Percentiles rank a stretch among this genome's conserved stretches.
Evolutionary conservation across 2,888 invertebrate species (phyloP).

Genomic region (Mesopsocus fuscifrons): DNA sequence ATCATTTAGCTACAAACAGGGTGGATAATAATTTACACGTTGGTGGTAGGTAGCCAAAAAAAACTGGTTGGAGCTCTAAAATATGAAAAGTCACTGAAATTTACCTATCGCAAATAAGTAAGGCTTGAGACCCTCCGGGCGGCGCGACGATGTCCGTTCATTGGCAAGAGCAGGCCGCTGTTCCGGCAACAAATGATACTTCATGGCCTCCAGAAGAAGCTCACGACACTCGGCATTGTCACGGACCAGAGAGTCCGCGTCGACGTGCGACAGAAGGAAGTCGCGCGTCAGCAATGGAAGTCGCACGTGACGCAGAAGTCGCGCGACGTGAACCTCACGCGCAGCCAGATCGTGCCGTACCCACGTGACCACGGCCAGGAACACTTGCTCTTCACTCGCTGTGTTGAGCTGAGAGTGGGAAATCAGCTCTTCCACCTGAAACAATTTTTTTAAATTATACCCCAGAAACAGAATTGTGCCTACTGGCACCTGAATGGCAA

Average conservation of each 20-base stretch:
- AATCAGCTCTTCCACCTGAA: constrained; percentile 40
- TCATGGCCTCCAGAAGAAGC: constrained; percentile 45
- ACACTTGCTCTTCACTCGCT: constrained; percentile 45
- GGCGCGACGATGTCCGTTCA: constrained; percentile 39
- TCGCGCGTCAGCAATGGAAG: constrained; percentile 41
- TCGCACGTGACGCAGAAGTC: constrained; percentile 43
- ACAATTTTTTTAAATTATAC: no score
- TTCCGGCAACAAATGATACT: constrained; percentile 48
- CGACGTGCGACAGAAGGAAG: constrained; percentile 45
- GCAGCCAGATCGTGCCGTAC: constrained; percentile 41
- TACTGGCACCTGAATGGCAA: no score
- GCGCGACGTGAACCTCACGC: constrained; percentile 34
- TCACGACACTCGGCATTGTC: constrained; percentile 43
- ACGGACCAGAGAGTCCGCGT: constrained; percentile 41
- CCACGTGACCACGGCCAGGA: constrained; percentile 44
- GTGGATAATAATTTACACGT: no score
- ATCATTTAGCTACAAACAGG: no score
- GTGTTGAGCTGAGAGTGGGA: constrained; percentile 46
- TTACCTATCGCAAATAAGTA: constrained; percentile 40
- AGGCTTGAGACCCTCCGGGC: constrained; percentile 43
- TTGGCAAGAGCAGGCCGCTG: constrained; percentile 39
- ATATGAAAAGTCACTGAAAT: not conserved
- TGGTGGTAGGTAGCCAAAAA: no score
- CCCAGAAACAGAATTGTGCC: no score
- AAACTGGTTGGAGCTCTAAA: no score